A percentile compares a stretch with the other conserved stretches of the same genome.
These are phyloP conservation scores for Tapirus indicus DNA, from an alignment of 2,797 vertebrate genomes.

Conservation along the genomic window DNA sequence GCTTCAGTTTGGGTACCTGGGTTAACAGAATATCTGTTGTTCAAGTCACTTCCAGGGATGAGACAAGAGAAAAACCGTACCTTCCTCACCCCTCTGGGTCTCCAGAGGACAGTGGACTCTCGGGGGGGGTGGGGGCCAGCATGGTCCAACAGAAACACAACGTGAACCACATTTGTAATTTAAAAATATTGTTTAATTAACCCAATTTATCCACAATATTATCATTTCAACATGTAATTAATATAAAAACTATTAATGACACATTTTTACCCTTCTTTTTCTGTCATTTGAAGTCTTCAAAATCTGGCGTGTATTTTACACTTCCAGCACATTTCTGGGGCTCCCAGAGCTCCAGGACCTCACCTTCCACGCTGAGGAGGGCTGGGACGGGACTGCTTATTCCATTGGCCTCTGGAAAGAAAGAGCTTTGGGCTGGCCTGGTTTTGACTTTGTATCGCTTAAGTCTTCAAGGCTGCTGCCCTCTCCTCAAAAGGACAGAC, in stretches of 20 bases:
- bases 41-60: not conserved
- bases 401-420: not conserved
- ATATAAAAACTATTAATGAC: not conserved
- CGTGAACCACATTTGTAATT: not conserved
- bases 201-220: not conserved
- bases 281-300: not conserved
- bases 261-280: not conserved
- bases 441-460: not conserved
- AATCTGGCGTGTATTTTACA: not conserved
- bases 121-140: not conserved
- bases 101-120: not conserved
- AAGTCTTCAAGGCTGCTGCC: not conserved
- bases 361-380: not conserved
- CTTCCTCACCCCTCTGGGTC: not conserved
- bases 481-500: not conserved
- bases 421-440: not conserved
- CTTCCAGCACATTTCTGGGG: too few species aligned
- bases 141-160: not conserved
- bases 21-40: not conserved
- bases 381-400: not conserved
- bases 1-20: not conserved
- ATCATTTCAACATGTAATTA: not conserved
- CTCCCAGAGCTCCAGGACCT: not conserved
- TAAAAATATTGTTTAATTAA: not conserved
- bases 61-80: not conserved